Evolutionary conservation across 1,140 invertebrate genomes (phyloP), one percentile per base, ranked within the genome.

Genomic region (Frieseomelitta varia): DNA sequence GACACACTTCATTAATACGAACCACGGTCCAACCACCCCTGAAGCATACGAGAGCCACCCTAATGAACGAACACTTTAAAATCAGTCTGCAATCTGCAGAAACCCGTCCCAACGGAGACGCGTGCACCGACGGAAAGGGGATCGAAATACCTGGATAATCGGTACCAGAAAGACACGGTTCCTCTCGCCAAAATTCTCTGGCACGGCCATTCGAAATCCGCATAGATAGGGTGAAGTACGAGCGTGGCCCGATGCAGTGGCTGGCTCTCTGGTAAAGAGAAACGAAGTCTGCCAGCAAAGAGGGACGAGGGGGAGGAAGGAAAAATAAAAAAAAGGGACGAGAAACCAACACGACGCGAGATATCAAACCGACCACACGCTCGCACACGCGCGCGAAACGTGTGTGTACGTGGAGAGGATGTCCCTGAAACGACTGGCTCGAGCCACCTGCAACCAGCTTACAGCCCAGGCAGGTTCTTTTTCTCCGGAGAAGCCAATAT

Each of bases 291-390:
- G 53, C 15, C 56, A 24, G 30, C 24, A 14, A 30, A 63, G 15
- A 15, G 53, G 24, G 71, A 72, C 30, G 30, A 6, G 34, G 39
- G 39, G n/a, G n/a, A n/a, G n/a, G n/a, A n/a, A n/a, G n/a, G n/a
- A n/a, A n/a, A n/a, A n/a, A n/a, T n/a, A n/a, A n/a, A 72, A 61
- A 27, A 67, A 75, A 81, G 69, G 34, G 65, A 79, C 19, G 67
- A 1, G 8, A 47, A n/a, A 24, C 21, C 27, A 24, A 53, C 53
- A 47, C 24, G 77, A 39, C 65, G 17, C 65, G 56, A 74, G 58
- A 63, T 81, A 81, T 81, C 69, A 81, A 81, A 81, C 68, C 55
- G 21, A 69, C 67, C 79, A 39, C 79, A 61, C 55, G 2, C 39
- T 2, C 17, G 4, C 15, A 30, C 58, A 65, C n/a, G 39, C n/a